phyloP scores from a whole-genome alignment of 2,797 vertebrate species.

The Phataginus tricuspis region DNA sequence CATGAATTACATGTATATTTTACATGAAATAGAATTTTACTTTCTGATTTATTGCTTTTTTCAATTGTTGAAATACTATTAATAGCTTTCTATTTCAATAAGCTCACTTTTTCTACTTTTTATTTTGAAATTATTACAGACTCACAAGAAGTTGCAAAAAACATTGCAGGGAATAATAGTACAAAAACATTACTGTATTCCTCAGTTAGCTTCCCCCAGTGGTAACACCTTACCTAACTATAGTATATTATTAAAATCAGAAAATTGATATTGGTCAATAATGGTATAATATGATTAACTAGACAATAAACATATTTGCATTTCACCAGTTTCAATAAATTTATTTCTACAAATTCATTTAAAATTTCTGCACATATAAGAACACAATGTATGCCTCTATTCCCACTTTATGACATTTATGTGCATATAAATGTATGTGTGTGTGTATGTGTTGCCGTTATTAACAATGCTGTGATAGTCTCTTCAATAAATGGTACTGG shows the following conservation, averaged over 20 bases:
- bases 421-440: not conserved
- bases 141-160: conserved; percentile 1
- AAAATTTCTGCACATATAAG: not conserved
- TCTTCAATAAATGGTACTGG: not conserved
- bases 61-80: not conserved
- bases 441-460: not conserved
- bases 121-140: not conserved
- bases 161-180: no score
- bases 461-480: not conserved
- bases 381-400: not conserved
- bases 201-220: not conserved
- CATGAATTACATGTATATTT: not conserved
- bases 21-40: not conserved
- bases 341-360: not conserved
- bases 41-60: not conserved
- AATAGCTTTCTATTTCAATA: not conserved
- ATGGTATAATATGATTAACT: not conserved
- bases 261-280: not conserved
- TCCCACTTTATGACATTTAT: not conserved
- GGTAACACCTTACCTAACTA: not conserved
- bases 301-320: not conserved
- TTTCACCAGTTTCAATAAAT: not conserved
- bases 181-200: not conserved
- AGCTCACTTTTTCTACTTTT: not conserved
- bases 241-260: not conserved